Evolutionary conservation across 2,888 invertebrate genomes (phyloP).

Genomic region (Apamea anceps): DNA sequence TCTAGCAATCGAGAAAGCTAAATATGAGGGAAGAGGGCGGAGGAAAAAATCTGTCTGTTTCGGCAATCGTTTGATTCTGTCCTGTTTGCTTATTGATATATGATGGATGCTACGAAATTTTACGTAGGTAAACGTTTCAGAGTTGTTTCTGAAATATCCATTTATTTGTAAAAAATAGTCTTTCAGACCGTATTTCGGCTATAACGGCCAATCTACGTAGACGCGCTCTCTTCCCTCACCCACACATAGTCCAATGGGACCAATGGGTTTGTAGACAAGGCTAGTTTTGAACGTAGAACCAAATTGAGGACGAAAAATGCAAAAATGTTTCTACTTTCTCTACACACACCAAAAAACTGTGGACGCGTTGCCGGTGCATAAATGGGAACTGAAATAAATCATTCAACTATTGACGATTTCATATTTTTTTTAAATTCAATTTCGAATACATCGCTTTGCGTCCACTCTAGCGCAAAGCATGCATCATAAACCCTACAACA

Average conservation of each 20-base stretch:
- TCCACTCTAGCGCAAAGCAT: slow-evolving; percentile 13
- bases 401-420: not conserved
- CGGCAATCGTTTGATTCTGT: slow-evolving; percentile 60
- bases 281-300: not conserved
- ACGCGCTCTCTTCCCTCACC: not conserved
- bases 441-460: not conserved
- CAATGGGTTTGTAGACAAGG: not conserved
- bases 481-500: slow-evolving; percentile 12
- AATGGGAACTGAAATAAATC: slow-evolving; percentile 11
- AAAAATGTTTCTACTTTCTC: not conserved
- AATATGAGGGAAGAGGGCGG: slow-evolving; percentile 56
- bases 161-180: not conserved
- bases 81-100: slow-evolving; percentile 48
- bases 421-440: not conserved
- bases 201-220: not conserved
- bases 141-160: not conserved
- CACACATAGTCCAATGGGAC: not conserved
- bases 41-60: slow-evolving; percentile 53
- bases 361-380: not conserved
- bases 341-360: slow-evolving; percentile 2
- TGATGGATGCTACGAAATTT: slow-evolving; percentile 24
- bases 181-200: not conserved
- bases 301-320: not conserved
- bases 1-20: slow-evolving; percentile 77
- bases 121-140: not conserved